Conservation (phyloP, 2,888 invertebrate genomes). For the Drosophila prostipennis region DNA sequence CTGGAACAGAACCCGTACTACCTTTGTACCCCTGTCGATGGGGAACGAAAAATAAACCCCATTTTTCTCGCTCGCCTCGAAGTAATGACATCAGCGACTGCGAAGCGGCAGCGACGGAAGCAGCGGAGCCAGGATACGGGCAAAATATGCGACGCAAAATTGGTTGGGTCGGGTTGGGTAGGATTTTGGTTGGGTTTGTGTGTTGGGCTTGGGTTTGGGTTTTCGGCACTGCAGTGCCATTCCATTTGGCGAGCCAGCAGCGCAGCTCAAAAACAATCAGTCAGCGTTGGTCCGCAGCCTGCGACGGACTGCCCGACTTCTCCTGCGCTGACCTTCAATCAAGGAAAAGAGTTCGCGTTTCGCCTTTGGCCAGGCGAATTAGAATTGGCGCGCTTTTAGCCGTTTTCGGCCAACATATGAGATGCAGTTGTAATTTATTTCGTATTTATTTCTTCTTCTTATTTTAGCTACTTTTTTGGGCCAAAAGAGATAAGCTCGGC, state of each 20-base stretch:
- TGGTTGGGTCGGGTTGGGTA: slow-evolving; percentile 44
- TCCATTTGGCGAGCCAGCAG: slow-evolving; percentile 25
- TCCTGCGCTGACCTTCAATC: slow-evolving; percentile 67
- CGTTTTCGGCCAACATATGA: slow-evolving; percentile 28
- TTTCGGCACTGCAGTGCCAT: slow-evolving; percentile 25
- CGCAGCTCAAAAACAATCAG: slow-evolving; percentile 61
- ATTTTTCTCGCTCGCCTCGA: slow-evolving; percentile 31
- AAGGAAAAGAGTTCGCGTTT: slow-evolving; percentile 31
- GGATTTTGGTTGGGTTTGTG: slow-evolving; percentile 53
- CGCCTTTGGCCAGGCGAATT: slow-evolving; percentile 55
- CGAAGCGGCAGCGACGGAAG: slow-evolving; percentile 47
- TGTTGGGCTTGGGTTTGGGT: slow-evolving; percentile 53
- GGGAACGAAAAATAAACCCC: slow-evolving; percentile 30
- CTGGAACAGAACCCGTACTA: slow-evolving; percentile 21
- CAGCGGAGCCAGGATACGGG: slow-evolving; percentile 49
- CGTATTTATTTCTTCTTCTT: slow-evolving; percentile 32
- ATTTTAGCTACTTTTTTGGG: slow-evolving; percentile 39
- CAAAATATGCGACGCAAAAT: slow-evolving; percentile 55
- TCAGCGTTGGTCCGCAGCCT: slow-evolving; percentile 74
- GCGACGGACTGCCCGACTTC: slow-evolving; percentile 37
- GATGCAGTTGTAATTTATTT: slow-evolving; percentile 6
- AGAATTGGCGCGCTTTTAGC: slow-evolving; percentile 71
- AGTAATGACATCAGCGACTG: slow-evolving; percentile 74
- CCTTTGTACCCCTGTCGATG: slow-evolving; percentile 37
- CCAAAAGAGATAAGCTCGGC: slow-evolving; percentile 67